Evolutionary conservation across 2,797 vertebrate genomes (phyloP).

Genomic region (Leucoraja ocellata): DNA sequence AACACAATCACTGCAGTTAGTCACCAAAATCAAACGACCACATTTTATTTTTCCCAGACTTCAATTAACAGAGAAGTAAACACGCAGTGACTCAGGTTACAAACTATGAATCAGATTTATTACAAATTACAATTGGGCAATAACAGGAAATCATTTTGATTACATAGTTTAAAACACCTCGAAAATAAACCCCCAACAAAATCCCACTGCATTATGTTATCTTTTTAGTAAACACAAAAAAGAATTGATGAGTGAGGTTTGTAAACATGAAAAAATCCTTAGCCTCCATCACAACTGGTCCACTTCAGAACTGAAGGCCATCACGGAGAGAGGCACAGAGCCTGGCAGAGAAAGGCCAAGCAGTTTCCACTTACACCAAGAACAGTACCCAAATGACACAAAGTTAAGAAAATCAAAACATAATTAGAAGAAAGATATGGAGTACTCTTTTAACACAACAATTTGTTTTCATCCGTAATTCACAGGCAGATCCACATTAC

Average conservation of each 20-base stretch:
- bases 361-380: neutral
- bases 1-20: constrained; percentile 5
- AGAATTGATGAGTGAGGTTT: neutral
- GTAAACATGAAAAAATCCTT: neutral
- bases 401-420: neutral
- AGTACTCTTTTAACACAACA: neutral
- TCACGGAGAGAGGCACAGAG: neutral
- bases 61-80: neutral
- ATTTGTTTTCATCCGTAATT: neutral
- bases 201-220: neutral
- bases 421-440: no score
- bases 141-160: neutral
- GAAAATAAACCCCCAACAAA: neutral
- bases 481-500: neutral
- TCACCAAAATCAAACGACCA: neutral
- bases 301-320: neutral
- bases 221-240: neutral
- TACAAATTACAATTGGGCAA: neutral
- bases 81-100: neutral
- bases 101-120: constrained; percentile 22
- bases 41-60: neutral
- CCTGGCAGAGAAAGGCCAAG: neutral
- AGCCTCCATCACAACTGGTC: neutral
- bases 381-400: neutral
- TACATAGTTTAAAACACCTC: neutral